Evolutionary conservation across 2,888 invertebrate species (phyloP), one percentile per base, ranked within the genome.

Genomic region (Proisotoma minuta): DNA sequence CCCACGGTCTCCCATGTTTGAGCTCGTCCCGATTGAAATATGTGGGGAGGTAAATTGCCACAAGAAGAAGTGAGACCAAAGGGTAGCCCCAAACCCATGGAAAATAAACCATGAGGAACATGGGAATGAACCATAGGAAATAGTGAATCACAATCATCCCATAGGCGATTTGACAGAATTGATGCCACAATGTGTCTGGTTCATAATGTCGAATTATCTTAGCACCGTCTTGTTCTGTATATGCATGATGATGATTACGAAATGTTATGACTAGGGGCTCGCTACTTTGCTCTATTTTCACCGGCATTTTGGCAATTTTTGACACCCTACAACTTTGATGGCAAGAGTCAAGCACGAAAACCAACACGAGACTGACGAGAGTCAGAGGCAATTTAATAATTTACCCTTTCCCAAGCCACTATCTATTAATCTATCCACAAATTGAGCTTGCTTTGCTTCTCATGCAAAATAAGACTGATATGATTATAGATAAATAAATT

Each of bases 1-100:
- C 59, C 64, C 64, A 65, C 3, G 60, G 64, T 26, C 64, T 34
- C 3, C 64, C 64, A 8, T 23, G 43, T 49, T 61, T 61, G 8
- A 61, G 58, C 15, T 65, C 64, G 28, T 65, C 64, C 8, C 15
- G 39, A 15, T 65, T 61, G 29, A 58, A 65, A 26, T 61, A 65
- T 0, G 64, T 59, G 4, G 48, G 22, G 20, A 61, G 40, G 61
- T 65, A 65, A 39, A 58, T 22, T 24, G 50, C 52, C 27, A 65
- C 43, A 39, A 63, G 53, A 10, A 56, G 51, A 54, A 59, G 43
- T 28, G 56, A 59, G n/a, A 57, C 56, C 56, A 54, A 56, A 49
- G 50, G 50, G 50, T 56, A 59, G 0, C 63, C 63, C 15, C 54
- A 59, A 20, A 54, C 26, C 4, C 49, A 56, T 12, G 59, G 63